Conservation (phyloP, 1,140 invertebrate genomes). For the Penaeus japonicus region DNA sequence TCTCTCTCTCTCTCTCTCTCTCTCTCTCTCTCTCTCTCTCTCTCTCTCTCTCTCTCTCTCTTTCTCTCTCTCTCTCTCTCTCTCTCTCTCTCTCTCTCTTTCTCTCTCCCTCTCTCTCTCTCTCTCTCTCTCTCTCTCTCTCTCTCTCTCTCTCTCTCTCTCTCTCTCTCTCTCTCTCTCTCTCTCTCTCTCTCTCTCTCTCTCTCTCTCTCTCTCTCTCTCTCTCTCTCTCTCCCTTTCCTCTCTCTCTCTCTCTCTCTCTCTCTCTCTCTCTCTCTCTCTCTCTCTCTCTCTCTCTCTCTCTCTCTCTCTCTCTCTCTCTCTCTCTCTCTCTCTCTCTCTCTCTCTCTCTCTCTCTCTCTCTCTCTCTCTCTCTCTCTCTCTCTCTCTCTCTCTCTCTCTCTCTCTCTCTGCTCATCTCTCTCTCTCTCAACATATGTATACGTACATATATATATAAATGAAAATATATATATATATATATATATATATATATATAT, state of each 20-base stretch:
- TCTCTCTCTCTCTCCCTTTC: constrained; percentile 37
- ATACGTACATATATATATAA: not conserved
- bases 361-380: not conserved
- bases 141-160: constrained; percentile 3
- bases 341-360: constrained; percentile 28
- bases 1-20: too few relatives aligned
- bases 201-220: not conserved
- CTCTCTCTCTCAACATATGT: not conserved
- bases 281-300: constrained; percentile 31
- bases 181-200: not conserved
- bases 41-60: not conserved
- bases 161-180: not conserved
- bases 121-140: not conserved
- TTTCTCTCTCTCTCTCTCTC: not conserved
- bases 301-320: constrained; percentile 16
- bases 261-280: constrained; percentile 2
- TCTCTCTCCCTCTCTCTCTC: not conserved
- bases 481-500: constrained; percentile 41
- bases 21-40: too few relatives aligned
- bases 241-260: constrained; percentile 41
- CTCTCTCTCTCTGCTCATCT: too few relatives aligned
- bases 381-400: not conserved
- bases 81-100: not conserved
- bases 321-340: constrained; percentile 41
- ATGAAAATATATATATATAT: constrained; percentile 11